Evolutionary conservation across 2,797 vertebrate genomes (phyloP).

Genomic region (Anguilla obscura): DNA sequence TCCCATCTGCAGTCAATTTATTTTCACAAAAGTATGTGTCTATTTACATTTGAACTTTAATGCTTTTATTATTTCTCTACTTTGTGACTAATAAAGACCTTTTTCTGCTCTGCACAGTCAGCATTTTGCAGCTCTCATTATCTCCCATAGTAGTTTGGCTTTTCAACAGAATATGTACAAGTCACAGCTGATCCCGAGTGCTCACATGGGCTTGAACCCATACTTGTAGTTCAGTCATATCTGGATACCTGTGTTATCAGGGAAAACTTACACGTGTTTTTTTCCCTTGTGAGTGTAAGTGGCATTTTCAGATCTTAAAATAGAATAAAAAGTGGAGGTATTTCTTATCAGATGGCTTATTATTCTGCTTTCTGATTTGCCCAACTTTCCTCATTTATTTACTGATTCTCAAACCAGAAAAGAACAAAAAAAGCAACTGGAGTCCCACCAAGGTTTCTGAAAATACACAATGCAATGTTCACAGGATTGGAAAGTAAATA

Average conservation of each 20-base stretch:
- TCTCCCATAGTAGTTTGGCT: not conserved
- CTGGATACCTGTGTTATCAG: not conserved
- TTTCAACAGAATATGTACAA: not conserved
- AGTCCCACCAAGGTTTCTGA: not conserved
- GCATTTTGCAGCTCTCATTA: not conserved
- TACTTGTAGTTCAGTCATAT: not conserved
- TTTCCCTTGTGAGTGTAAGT: too few species aligned
- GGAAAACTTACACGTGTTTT: not conserved
- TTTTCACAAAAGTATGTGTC: not conserved
- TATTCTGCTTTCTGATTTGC: not conserved
- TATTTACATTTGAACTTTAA: not conserved
- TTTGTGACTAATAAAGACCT: not conserved
- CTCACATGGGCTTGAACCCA: not conserved
- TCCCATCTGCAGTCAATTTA: not conserved
- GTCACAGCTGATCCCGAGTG: not conserved
- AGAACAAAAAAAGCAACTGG: not conserved
- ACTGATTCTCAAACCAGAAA: not conserved
- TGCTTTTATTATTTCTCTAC: not conserved
- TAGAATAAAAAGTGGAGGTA: not conserved
- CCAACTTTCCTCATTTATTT: not conserved
- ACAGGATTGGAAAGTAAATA: not conserved
- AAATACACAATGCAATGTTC: not conserved
- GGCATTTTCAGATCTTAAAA: too few species aligned
- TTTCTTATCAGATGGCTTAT: not conserved
- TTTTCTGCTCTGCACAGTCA: not conserved